Percentiles rank a stretch among this genome's conserved stretches.
These are phyloP conservation scores for Ophiothrix spiculata DNA, from an alignment of 35 echinoderm and acorn worm species.

Conservation along the genomic window DNA sequence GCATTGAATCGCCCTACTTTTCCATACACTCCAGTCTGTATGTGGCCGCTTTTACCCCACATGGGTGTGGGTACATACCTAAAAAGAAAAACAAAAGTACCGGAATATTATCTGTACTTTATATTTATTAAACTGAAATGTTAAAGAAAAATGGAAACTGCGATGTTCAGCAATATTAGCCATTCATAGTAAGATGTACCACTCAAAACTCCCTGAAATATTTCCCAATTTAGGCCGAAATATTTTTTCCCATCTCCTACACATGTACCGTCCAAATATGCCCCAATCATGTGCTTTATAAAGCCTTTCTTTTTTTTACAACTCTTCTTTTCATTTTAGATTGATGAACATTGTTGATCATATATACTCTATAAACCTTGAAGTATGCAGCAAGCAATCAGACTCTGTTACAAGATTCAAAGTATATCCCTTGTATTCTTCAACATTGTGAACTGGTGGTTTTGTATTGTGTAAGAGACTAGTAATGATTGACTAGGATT, in stretches of 20 bases:
- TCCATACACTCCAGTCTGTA: constrained; percentile 83
- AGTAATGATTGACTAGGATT: no score
- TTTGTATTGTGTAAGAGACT: no score
- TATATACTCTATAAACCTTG: no score
- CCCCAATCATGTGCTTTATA: no score
- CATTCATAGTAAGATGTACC: neutral
- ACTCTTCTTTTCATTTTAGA: neutral
- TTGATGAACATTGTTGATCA: neutral
- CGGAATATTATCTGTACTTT: neutral
- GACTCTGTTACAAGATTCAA: no score
- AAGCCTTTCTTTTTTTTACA: neutral
- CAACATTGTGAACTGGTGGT: no score
- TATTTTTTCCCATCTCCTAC: neutral
- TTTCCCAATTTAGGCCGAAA: neutral
- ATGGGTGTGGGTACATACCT: constrained; percentile 84
- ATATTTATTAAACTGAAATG: neutral
- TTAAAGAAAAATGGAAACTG: neutral
- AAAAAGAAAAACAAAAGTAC: no score
- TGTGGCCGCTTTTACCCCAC: constrained; percentile 82
- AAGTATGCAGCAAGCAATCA: no score
- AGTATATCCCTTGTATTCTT: no score
- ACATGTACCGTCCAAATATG: neutral
- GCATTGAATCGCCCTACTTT: constrained; percentile 82
- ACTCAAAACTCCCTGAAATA: neutral
- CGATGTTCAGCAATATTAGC: neutral